A percentile compares a stretch with the other conserved stretches of the same genome.
Evolutionary conservation across 1,140 invertebrate species (phyloP).

Genomic region (Danaus plexippus): DNA sequence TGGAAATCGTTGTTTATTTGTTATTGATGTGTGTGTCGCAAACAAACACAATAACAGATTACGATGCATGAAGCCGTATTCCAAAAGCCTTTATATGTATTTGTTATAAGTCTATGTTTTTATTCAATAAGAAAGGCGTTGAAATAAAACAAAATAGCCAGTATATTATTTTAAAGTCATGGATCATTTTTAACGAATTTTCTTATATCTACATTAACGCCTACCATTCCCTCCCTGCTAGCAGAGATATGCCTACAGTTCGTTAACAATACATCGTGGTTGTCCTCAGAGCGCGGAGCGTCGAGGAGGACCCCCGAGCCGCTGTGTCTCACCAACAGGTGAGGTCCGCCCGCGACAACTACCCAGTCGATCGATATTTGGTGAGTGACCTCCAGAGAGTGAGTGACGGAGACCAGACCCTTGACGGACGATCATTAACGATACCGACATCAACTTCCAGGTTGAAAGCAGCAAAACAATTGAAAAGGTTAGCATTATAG

Average conservation of each 20-base stretch:
- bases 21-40: too few species aligned
- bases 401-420: too few species aligned
- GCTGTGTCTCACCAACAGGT: constrained; percentile 64
- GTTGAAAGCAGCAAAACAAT: constrained; percentile 60
- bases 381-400: constrained; percentile 27
- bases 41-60: too few species aligned
- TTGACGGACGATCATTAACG: too few species aligned
- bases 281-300: constrained; percentile 45
- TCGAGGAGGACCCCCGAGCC: constrained; percentile 60
- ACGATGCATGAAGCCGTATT: too few species aligned
- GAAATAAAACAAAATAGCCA: too few species aligned
- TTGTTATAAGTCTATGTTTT: not conserved
- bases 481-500: constrained; percentile 60
- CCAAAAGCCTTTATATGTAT: too few species aligned
- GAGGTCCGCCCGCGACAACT: constrained; percentile 32
- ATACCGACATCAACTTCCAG: constrained; percentile 30
- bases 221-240: too few species aligned
- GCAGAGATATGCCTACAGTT: too few species aligned
- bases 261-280: constrained; percentile 1
- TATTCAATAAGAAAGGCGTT: constrained; percentile 3
- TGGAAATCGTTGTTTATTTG: too few species aligned
- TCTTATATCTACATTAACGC: too few species aligned
- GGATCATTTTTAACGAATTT: too few species aligned
- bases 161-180: not conserved
- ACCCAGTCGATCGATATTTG: constrained; percentile 68